Evolutionary conservation across 2,113 vertebrate genomes (phyloP), one percentile per base, ranked within the genome.

Genomic region (Oncorhynchus tshawytscha): DNA sequence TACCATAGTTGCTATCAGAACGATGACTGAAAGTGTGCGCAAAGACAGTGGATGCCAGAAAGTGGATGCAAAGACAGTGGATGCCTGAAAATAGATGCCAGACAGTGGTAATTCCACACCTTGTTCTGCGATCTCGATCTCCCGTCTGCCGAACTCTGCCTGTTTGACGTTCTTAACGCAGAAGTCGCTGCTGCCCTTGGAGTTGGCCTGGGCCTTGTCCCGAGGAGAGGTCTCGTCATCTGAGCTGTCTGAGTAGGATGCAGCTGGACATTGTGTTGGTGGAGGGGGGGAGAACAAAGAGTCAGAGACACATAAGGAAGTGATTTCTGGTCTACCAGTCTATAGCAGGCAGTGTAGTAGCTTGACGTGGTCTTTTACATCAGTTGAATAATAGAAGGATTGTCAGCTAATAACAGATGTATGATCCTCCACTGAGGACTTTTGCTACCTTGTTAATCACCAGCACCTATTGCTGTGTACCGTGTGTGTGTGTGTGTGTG

Each of bases 111-210:
- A 54, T 25, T 54, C n/a, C 13, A 60, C 79, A 99, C 97, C 98
- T 96, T 99, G 98, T 64, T 99, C 98, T 0, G 98, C 98, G 0
- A 99, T 99, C 93, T 99, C 97, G 3, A 99, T 98, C 91, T 99
- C 98, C 34, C 97, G 91, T 20, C 97, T 95, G 73, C 98, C 98
- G 18, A 99, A 99, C 88, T 99, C 98, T 0, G 97, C 96, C 91
- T 99, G 98, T 77, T 99, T 99, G 88, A 98, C 95, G 91, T 98
- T 99, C 93, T 99, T 99, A 85, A 99, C 97, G 0, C 98, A 99
- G 93, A 99, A 99, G 82, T 99, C 97, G 80, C 93, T 97, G 94
- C 95, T 97, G 92, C 97, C 95, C 34, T 96, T 97, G 73, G 95
- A 96, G 93, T 97, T 99, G 90, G 95, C 94, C 93, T 99, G 98